A percentile compares a stretch with the other conserved stretches of the same genome.
phyloP scores from a whole-genome alignment of 2,888 invertebrate genomes.

The Leucoptera coffeella region DNA sequence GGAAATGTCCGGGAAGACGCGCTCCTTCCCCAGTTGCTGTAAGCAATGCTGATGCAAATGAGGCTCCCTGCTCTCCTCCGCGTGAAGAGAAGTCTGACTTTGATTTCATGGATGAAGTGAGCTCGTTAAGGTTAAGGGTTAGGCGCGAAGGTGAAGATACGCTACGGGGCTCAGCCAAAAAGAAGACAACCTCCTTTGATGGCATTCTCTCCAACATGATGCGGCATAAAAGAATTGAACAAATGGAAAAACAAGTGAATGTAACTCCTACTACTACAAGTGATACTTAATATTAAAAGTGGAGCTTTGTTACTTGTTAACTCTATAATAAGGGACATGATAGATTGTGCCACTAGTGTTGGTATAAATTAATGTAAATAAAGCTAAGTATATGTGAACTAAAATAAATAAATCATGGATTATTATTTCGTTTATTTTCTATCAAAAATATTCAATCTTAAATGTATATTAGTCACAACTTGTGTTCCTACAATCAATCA shows the following conservation, averaged over 20 bases:
- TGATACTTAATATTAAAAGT: too few species aligned
- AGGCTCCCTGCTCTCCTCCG: conserved; percentile 30
- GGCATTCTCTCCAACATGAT: conserved; percentile 83
- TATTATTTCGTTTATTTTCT: too few species aligned
- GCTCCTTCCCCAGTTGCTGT: conserved; percentile 65
- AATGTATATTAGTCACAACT: too few species aligned
- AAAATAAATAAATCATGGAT: too few species aligned
- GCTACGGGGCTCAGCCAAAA: conserved; percentile 76
- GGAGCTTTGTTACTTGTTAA: too few species aligned
- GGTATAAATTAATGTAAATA: too few species aligned
- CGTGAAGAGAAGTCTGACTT: conserved; percentile 64
- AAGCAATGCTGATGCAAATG: conserved; percentile 36
- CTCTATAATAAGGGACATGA: too few species aligned
- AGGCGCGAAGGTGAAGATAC: conserved; percentile 68
- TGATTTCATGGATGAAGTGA: conserved; percentile 82
- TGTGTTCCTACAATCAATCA: too few species aligned
- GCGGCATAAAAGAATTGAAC: conserved; percentile 65
- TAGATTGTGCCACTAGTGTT: too few species aligned
- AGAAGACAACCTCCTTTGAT: conserved; percentile 85
- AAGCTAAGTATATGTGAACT: too few species aligned
- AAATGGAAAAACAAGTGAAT: conserved; percentile 43
- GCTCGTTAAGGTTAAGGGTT: conserved; percentile 65
- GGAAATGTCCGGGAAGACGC: conserved; percentile 76
- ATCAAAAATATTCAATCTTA: too few species aligned
- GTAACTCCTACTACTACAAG: conserved; percentile 17